Conservation (phyloP, 2,113 vertebrate species). For the Silurus glanis region DNA sequence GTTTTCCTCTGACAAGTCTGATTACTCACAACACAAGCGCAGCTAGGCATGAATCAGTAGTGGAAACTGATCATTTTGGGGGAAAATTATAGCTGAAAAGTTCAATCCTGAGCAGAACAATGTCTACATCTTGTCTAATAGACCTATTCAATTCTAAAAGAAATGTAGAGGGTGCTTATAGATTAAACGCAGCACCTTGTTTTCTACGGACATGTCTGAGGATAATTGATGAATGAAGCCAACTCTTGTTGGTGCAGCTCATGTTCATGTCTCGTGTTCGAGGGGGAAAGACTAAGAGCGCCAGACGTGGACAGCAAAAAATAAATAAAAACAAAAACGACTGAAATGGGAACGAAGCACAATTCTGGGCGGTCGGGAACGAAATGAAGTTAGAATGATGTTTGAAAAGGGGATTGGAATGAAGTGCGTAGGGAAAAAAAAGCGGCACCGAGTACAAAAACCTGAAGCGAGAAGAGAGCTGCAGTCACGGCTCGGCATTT, state of each 20-base stretch:
- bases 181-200: neutral
- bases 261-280: neutral
- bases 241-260: neutral
- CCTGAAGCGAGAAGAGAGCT: slow-evolving; percentile 42
- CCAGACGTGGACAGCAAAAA: neutral
- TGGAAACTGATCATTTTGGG: neutral
- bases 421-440: neutral
- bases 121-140: neutral
- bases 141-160: neutral
- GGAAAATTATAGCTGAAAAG: neutral
- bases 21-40: slow-evolving; percentile 1
- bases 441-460: neutral
- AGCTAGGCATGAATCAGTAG: neutral
- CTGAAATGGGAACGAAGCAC: neutral
- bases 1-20: slow-evolving; percentile 42
- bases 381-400: neutral
- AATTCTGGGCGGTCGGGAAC: neutral
- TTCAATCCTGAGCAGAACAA: neutral
- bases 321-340: neutral
- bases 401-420: neutral
- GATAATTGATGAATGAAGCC: slow-evolving; percentile 31
- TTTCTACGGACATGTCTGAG: slow-evolving; percentile 27
- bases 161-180: neutral
- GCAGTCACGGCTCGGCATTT: slow-evolving; percentile 45
- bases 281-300: neutral